A percentile compares a stretch with the other conserved stretches of the same genome.
These are phyloP conservation scores for Psammodynastes pulverulentus DNA, from an alignment of 2,113 vertebrate genomes.

Conservation along the genomic window DNA sequence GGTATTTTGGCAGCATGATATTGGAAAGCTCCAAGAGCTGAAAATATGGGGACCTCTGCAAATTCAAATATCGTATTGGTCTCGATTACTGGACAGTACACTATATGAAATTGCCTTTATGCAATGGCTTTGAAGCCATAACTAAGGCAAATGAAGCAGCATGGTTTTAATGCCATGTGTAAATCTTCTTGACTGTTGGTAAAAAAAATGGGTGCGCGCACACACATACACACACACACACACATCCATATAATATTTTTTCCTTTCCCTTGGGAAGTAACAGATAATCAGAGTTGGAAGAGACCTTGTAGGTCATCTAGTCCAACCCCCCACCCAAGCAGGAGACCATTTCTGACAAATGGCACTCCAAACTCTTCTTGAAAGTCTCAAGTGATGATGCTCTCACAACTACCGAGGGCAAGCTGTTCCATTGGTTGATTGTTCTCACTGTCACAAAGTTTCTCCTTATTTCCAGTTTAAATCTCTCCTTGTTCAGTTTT, in stretches of 20 bases:
- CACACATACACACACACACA: not conserved
- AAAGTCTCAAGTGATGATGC: too few species aligned
- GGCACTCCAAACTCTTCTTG: too few species aligned
- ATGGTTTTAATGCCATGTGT: not conserved
- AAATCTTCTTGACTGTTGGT: not conserved
- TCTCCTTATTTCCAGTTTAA: too few species aligned
- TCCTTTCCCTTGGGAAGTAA: not conserved
- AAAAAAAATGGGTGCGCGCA: not conserved
- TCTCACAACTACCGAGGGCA: too few species aligned
- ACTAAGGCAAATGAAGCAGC: not conserved
- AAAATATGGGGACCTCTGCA: not conserved
- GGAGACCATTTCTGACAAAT: too few species aligned
- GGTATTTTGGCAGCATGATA: not conserved
- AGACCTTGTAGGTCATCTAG: too few species aligned
- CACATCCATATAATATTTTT: not conserved
- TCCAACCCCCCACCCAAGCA: too few species aligned
- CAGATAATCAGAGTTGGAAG: too few species aligned
- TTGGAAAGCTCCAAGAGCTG: not conserved
- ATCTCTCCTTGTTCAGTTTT: too few species aligned
- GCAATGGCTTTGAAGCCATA: not conserved
- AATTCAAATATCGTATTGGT: not conserved
- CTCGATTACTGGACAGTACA: not conserved
- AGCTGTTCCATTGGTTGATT: too few species aligned
- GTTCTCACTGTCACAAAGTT: too few species aligned
- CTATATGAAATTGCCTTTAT: not conserved